Evolutionary conservation across 2,797 vertebrate genomes (phyloP).

Genomic region (Varecia variegata): DNA sequence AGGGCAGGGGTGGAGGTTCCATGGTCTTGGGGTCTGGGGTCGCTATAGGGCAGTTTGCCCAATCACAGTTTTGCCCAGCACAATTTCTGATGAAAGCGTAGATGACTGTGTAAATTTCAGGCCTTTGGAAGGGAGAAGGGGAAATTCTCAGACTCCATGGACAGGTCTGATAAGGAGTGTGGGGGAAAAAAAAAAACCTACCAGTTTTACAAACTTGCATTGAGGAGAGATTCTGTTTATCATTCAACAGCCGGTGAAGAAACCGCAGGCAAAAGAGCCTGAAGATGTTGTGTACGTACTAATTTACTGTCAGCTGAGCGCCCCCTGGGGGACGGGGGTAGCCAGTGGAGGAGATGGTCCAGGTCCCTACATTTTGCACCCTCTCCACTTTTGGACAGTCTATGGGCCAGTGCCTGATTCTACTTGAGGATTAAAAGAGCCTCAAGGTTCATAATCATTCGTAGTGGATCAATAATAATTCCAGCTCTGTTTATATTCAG

Average conservation of each 20-base stretch:
- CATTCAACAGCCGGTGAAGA: neutral
- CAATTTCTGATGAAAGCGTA: neutral
- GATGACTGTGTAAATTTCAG: neutral
- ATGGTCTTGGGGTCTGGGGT: neutral
- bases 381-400: neutral
- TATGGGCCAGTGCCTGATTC: neutral
- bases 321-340: neutral
- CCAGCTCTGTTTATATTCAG: neutral
- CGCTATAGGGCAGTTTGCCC: neutral
- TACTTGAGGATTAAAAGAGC: neutral
- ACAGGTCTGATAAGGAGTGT: neutral
- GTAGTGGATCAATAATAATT: neutral
- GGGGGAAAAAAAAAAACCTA: neutral
- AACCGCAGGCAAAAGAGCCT: neutral
- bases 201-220: neutral
- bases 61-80: neutral
- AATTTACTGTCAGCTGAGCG: neutral
- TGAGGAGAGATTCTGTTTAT: neutral
- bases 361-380: neutral
- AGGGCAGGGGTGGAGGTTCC: neutral
- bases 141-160: neutral
- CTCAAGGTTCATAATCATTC: neutral
- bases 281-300: neutral
- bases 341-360: neutral
- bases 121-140: neutral